Evolutionary conservation across 1,140 invertebrate genomes (phyloP), one percentile per base, ranked within the genome.

Genomic region (Drosophila pallidifrons): DNA sequence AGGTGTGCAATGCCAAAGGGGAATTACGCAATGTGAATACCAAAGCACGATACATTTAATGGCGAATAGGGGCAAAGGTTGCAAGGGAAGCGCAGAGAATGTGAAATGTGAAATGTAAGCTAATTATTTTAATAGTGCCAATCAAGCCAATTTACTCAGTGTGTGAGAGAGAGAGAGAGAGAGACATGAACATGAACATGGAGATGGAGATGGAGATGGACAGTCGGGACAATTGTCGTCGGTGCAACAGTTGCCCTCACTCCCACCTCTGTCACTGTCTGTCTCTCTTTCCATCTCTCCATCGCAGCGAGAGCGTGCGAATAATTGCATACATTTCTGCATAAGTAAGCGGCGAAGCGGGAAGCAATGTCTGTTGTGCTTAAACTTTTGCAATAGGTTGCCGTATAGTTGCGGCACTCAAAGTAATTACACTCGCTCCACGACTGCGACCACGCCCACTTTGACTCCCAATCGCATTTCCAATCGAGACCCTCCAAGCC

Each of bases 51-150:
- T 1, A 20, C 20, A 25, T 63, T 28, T 28, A 11, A 38, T 25
- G 28, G 13, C 11, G n/a, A 52, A 35, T 20, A 30, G 28, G 43
- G 15, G 67, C 35, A 46, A 25, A 20, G 25, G 13, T 25, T 25
- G 20, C 20, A 25, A 4, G 4, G 20, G 20, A 25, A 25, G 20
- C 20, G 20, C 20, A 25, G 20, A 25, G 20, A 25, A 25, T 25
- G 25, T 4, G 54, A 46, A 11, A 15, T 5, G 32, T 7, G 59
- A 49, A 65, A 41, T 64, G 35, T 10, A 54, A 73, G 77, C 66
- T 81, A 89, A 88, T 88, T 88, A 89, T 67, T 89, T 88, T 89
- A 88, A 88, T 89, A 72, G 77, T 65, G 30, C 54, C 83, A 88
- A 89, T 88, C 81, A 80, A 71, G 64, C 60, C 68, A 82, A 81